Conservation (phyloP, 2,797 vertebrate species). For the Percopsis omiscomaycus region DNA sequence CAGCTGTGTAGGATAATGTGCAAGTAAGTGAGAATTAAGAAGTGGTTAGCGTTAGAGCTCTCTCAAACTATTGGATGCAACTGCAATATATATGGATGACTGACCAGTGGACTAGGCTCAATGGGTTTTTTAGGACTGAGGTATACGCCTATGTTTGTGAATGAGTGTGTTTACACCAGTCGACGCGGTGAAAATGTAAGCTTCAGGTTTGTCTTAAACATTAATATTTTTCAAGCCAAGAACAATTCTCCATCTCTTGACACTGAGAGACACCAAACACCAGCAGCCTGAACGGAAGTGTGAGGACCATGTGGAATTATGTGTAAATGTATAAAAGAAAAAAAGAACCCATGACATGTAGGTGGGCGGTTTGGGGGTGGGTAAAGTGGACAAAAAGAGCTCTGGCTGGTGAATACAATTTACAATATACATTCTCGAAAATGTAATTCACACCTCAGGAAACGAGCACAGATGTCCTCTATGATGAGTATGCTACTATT, state of each 20-base stretch:
- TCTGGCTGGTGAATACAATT: neutral
- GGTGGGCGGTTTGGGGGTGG: conserved; percentile 1
- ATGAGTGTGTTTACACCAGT: too few relatives aligned
- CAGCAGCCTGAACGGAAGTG: conserved; percentile 13
- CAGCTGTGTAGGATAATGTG: neutral
- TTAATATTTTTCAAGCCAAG: neutral
- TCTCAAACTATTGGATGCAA: too few relatives aligned
- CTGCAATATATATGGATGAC: too few relatives aligned
- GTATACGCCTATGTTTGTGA: too few relatives aligned
- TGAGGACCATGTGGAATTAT: conserved; percentile 9
- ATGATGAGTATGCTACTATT: too few relatives aligned
- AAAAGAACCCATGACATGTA: conserved; percentile 5
- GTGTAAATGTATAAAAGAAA: conserved; percentile 2
- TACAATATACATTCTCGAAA: conserved; percentile 17
- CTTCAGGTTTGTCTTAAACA: too few relatives aligned
- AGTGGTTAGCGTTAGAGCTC: neutral
- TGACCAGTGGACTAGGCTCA: too few relatives aligned
- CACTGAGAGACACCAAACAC: conserved; percentile 7
- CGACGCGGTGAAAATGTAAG: too few relatives aligned
- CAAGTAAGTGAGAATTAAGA: neutral
- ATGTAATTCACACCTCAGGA: conserved; percentile 42
- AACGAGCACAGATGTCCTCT: conserved; percentile 22
- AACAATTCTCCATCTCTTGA: neutral
- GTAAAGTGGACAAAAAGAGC: too few relatives aligned
- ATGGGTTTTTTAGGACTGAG: too few relatives aligned